Evolutionary conservation across 2,888 invertebrate species (phyloP).

Genomic region (Leptogaster cylindrica): DNA sequence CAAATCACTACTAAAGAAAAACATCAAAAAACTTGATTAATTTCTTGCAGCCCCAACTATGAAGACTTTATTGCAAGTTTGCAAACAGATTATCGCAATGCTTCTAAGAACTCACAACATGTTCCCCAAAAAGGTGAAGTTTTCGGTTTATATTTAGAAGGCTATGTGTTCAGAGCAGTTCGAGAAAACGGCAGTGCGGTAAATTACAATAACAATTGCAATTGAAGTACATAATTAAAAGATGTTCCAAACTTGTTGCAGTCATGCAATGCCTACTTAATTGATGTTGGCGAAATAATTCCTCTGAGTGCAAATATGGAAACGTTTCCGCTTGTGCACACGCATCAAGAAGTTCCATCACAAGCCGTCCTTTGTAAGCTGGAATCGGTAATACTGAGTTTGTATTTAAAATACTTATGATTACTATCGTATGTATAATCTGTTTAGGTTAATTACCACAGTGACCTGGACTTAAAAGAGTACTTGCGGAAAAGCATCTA

Average conservation of each 20-base stretch:
- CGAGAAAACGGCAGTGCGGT: conserved; percentile 36
- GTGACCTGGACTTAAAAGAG: conserved; percentile 8
- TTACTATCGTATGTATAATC: no score
- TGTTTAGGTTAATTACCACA: conserved; percentile 16
- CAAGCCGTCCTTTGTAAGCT: conserved; percentile 44
- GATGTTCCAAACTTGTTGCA: background rate
- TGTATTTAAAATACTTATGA: no score
- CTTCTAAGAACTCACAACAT: conserved; percentile 13
- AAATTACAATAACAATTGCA: background rate
- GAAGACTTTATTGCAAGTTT: background rate
- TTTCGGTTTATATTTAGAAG: conserved; percentile 39
- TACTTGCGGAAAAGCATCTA: conserved; percentile 40
- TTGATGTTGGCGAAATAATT: conserved; percentile 41
- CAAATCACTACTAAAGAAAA: background rate
- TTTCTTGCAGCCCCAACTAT: background rate
- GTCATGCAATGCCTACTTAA: conserved; percentile 34
- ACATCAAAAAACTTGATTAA: background rate
- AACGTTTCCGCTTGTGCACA: conserved; percentile 23
- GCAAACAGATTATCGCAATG: conserved; percentile 35
- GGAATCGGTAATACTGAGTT: conserved; percentile 25
- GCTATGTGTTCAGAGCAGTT: conserved; percentile 43
- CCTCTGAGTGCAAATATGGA: conserved; percentile 32
- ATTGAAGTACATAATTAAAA: no score
- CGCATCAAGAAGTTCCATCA: conserved; percentile 24
- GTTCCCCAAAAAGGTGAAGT: conserved; percentile 42